Evolutionary conservation across 2,113 vertebrate genomes (phyloP).

Genomic region (Kryptolebias marmoratus): DNA sequence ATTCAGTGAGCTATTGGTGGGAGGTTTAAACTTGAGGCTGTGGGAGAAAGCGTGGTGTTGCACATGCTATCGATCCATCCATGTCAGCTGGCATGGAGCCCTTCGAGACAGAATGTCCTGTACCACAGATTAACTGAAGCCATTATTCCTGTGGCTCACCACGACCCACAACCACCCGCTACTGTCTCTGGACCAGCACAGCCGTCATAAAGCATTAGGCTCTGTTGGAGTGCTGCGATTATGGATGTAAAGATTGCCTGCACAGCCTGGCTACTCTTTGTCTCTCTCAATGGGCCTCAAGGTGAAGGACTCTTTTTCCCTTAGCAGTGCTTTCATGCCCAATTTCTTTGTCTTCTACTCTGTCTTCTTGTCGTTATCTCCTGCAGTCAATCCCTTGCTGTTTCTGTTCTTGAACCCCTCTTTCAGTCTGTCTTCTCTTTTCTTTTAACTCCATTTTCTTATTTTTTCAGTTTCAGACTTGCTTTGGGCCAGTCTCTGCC

Average conservation of each 20-base stretch:
- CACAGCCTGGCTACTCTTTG: slow-evolving; percentile 28
- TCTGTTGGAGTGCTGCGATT: slow-evolving; percentile 52
- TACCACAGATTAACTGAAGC: slow-evolving; percentile 59
- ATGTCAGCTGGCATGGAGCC: slow-evolving; percentile 54
- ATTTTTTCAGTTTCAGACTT: slow-evolving; percentile 13
- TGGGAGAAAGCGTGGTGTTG: slow-evolving; percentile 38
- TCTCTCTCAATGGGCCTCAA: slow-evolving; percentile 34
- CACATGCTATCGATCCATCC: slow-evolving; percentile 63
- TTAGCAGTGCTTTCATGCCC: slow-evolving; percentile 37
- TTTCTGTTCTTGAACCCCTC: slow-evolving; percentile 27
- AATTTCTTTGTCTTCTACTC: slow-evolving; percentile 39
- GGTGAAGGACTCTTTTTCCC: slow-evolving; percentile 48
- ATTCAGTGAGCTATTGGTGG: slow-evolving; percentile 43
- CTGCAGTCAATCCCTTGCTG: slow-evolving; percentile 3
- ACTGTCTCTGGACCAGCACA: slow-evolving; percentile 39
- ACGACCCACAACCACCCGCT: slow-evolving; percentile 42
- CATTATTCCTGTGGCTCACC: slow-evolving; percentile 60
- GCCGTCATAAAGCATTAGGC: slow-evolving; percentile 61
- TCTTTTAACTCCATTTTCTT: slow-evolving; percentile 19
- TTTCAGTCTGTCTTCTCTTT: slow-evolving; percentile 17
- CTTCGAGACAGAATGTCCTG: slow-evolving; percentile 51
- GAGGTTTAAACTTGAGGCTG: slow-evolving; percentile 49
- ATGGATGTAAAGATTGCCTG: slow-evolving; percentile 57
- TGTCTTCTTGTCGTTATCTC: slow-evolving; percentile 23
- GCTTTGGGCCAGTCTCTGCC: slow-evolving; percentile 9